Base-by-base conservation (phyloP, 2,797 vertebrate genomes). In the Buphagus erythrorhynchus region DNA sequence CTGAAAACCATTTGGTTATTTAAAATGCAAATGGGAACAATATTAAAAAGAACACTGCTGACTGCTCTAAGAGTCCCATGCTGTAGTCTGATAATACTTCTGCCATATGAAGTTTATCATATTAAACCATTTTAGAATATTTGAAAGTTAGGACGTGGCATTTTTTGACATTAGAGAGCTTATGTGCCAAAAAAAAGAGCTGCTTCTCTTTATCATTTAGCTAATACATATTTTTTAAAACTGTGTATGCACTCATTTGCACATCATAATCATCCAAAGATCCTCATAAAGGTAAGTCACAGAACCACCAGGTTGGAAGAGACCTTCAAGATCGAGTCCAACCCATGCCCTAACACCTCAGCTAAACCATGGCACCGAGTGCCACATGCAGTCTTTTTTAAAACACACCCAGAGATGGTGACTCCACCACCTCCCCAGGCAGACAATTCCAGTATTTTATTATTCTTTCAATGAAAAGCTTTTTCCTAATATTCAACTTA, bases 1-100 rank as follows among this genome's bases (percentile, higher is more conserved):
- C 87, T 95, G 95, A 81, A 90, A 93, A 94, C 91, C 94, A 96
- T 88, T 96, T 95, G 40, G 69, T 94, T 97, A 96, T 95, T 96
- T 96, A 97, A 97, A 97, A 97, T 91, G 88, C 86, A 97, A 97
- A 96, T 94, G 87, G 68, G 74, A 90, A 69, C 10, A 5, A 62
- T 91, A 90, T 58, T 91, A 72, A 78, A 88, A 91, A 76, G 78
- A 95, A 16, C 11, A 1, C 20, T 89, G 36, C 54, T 88, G 72
- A 43, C 66, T 94, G 46, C 52, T 82, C 29, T 29, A 54, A 73
- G 58, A 84, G 33, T 92, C 84, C 67, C 57, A 61, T 67, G 57
- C 25, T 62, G 38, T 63, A 92, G 67, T 42, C 43, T 92, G 90
- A 76, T 81, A 93, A 79, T 85, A 73, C 51, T 91, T 86, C 49